Conservation (phyloP, 2,888 invertebrate genomes). For the Serrognathus titanus region DNA sequence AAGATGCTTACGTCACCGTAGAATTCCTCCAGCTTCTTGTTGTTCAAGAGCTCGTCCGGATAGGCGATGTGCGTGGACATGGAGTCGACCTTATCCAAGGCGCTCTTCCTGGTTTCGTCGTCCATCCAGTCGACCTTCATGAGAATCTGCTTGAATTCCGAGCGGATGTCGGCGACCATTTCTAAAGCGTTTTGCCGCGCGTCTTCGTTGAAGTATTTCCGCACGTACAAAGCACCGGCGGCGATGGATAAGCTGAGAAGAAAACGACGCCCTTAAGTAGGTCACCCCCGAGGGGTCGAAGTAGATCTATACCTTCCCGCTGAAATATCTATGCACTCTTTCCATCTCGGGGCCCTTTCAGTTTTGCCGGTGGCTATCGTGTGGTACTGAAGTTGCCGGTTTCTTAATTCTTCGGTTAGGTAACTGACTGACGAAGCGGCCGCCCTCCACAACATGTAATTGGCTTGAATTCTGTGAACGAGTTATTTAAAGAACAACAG, state of each 20-base stretch:
- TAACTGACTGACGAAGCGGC: slow-evolving; percentile 79
- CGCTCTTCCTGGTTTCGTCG: slow-evolving; percentile 69
- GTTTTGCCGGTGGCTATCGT: slow-evolving; percentile 80
- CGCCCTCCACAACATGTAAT: slow-evolving; percentile 91
- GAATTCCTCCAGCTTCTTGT: slow-evolving; percentile 74
- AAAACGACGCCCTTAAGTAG: not conserved
- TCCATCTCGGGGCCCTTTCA: slow-evolving; percentile 85
- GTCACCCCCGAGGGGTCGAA: not conserved
- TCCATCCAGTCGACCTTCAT: slow-evolving; percentile 92
- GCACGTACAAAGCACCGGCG: slow-evolving; percentile 81
- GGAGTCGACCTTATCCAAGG: slow-evolving; percentile 73
- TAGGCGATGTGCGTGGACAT: slow-evolving; percentile 92
- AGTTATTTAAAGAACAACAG: no score
- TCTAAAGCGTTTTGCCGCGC: slow-evolving; percentile 80
- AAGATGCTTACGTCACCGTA: slow-evolving; percentile 61
- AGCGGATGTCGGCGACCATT: slow-evolving; percentile 83
- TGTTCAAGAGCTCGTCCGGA: slow-evolving; percentile 82
- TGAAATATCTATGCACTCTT: slow-evolving; percentile 82
- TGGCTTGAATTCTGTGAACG: no score
- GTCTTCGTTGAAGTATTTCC: slow-evolving; percentile 81
- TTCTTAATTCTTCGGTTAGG: slow-evolving; percentile 72
- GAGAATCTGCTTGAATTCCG: slow-evolving; percentile 77
- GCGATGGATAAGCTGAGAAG: slow-evolving; percentile 65
- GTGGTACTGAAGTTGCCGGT: slow-evolving; percentile 75
- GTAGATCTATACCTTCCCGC: slow-evolving; percentile 62